Evolutionary conservation across 2,797 vertebrate species (phyloP).

Genomic region (Bufotes viridis): DNA sequence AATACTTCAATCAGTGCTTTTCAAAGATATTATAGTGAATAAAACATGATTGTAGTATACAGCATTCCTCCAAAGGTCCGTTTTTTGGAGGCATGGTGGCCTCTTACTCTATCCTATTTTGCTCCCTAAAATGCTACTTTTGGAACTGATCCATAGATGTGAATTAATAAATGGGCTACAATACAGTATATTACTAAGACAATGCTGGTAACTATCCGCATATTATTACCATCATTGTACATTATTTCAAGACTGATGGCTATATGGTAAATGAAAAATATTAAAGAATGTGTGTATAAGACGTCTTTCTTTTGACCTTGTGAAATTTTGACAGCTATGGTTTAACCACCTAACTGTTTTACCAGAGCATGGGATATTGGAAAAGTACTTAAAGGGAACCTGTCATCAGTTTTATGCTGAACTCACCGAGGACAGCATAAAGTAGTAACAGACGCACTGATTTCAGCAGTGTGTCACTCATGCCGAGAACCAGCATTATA

Average conservation of each 20-base stretch:
- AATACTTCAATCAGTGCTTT: neutral
- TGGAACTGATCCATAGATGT: neutral
- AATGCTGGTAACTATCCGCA: neutral
- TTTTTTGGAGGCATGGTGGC: neutral
- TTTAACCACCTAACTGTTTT: too few species aligned
- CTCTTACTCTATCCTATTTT: neutral
- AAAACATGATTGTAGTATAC: neutral
- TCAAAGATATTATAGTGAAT: slow-evolving; percentile 9
- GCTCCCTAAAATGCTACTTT: neutral
- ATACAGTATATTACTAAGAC: too few species aligned
- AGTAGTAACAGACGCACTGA: too few species aligned
- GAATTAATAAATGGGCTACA: neutral
- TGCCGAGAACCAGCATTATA: too few species aligned
- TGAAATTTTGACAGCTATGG: neutral
- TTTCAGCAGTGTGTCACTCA: too few species aligned
- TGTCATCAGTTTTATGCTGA: too few species aligned
- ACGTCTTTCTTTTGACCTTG: neutral
- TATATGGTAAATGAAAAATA: neutral
- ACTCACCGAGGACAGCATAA: too few species aligned
- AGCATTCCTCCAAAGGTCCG: neutral
- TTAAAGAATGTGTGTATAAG: neutral
- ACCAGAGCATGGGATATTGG: too few species aligned
- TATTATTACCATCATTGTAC: neutral
- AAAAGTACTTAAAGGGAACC: too few species aligned
- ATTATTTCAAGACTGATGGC: neutral